phyloP scores from a whole-genome alignment of 2,888 invertebrate species.

The Agrenia bidenticulata region DNA sequence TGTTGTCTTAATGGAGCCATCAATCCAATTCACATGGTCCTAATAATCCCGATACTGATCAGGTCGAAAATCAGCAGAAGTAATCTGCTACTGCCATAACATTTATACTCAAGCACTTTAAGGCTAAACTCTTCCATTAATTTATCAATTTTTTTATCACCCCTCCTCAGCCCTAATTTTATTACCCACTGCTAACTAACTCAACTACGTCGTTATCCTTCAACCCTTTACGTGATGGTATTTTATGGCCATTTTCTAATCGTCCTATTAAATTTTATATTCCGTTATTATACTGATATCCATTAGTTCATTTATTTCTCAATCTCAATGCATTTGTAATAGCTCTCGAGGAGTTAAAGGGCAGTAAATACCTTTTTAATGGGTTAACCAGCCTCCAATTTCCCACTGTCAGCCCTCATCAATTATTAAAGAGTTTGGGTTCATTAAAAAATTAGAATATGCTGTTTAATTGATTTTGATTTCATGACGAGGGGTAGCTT shows the following conservation, averaged over 20 bases:
- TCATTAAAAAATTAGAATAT: background rate
- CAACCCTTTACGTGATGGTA: slow-evolving; percentile 31
- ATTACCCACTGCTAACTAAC: slow-evolving; percentile 1
- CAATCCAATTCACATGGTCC: slow-evolving; percentile 27
- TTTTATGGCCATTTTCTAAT: slow-evolving; percentile 17
- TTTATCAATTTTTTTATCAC: slow-evolving; percentile 21
- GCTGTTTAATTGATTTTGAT: slow-evolving; percentile 6
- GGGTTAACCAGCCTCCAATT: no score
- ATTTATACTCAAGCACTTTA: slow-evolving; percentile 27
- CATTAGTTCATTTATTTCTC: no score
- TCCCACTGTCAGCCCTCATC: no score
- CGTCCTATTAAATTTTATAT: background rate
- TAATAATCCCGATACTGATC: slow-evolving; percentile 20
- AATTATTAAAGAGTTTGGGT: no score
- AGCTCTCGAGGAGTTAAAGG: no score
- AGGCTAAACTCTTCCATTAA: slow-evolving; percentile 33
- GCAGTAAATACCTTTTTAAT: no score
- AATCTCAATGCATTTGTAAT: no score
- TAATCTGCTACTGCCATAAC: slow-evolving; percentile 45
- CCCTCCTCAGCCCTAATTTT: slow-evolving; percentile 18
- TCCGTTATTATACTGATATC: background rate
- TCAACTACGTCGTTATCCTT: slow-evolving; percentile 3
- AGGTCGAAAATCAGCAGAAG: slow-evolving; percentile 2
- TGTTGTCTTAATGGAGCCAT: slow-evolving; percentile 41
- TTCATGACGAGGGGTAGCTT: background rate